Percentiles rank a stretch among this genome's conserved stretches.
Evolutionary conservation across 2,113 vertebrate species (phyloP).

Genomic region (Mobula hypostoma): DNA sequence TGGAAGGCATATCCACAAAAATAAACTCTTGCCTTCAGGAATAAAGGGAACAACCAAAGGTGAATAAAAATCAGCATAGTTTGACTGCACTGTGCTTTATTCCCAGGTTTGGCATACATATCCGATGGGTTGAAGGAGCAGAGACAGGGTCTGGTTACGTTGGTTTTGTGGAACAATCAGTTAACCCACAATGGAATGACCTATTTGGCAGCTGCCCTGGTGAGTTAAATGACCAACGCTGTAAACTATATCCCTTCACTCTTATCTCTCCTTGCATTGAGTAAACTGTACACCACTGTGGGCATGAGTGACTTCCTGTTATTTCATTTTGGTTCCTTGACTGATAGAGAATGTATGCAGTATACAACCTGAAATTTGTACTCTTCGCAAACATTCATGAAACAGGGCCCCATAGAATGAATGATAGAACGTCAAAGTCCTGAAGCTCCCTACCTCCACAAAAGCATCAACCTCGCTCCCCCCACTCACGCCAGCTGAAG

Average conservation of each 20-base stretch:
- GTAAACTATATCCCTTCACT: background rate
- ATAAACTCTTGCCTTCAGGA: background rate
- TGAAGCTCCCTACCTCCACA: no score
- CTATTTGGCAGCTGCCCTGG: constrained; percentile 81
- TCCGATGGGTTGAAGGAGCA: constrained; percentile 92
- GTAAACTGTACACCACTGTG: background rate
- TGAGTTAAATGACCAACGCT: constrained; percentile 49
- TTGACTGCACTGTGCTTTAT: background rate
- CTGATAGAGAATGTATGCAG: no score
- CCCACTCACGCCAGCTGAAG: no score
- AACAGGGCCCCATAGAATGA: no score
- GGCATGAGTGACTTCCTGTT: background rate
- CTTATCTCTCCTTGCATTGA: background rate
- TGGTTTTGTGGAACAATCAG: constrained; percentile 97
- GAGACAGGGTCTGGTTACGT: constrained; percentile 76
- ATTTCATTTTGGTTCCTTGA: no score
- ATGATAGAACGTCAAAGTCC: no score
- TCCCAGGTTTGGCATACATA: constrained; percentile 77
- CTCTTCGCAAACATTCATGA: no score
- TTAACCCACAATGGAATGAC: constrained; percentile 89
- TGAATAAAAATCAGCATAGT: background rate
- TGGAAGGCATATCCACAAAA: background rate
- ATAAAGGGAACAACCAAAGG: background rate
- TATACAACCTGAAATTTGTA: no score
- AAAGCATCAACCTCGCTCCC: no score